Evolutionary conservation across 2,888 invertebrate species (phyloP).

Genomic region (Bombyx huttoni): DNA sequence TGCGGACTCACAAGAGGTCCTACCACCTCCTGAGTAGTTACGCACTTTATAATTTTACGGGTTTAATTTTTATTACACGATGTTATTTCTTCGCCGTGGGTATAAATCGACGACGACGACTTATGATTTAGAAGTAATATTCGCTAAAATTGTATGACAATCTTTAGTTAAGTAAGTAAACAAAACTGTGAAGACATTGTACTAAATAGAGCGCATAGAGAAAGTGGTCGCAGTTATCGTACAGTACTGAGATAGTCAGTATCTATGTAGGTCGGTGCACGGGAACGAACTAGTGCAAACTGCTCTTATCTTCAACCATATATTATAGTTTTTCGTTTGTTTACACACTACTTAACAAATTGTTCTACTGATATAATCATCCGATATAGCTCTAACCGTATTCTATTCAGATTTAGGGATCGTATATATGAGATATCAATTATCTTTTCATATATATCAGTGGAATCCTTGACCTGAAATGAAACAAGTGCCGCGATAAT

Average conservation of each 20-base stretch:
- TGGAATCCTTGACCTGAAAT: slow-evolving; percentile 24
- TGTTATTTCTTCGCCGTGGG: no score
- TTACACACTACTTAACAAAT: slow-evolving; percentile 15
- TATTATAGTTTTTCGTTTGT: slow-evolving; percentile 27
- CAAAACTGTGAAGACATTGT: slow-evolving; percentile 16
- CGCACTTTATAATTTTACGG: no score
- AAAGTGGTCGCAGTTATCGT: slow-evolving; percentile 49
- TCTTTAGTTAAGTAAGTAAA: slow-evolving; percentile 9
- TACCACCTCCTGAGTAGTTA: no score
- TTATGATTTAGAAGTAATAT: neutral
- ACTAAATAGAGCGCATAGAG: slow-evolving; percentile 41
- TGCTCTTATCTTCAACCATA: slow-evolving; percentile 33
- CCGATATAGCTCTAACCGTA: slow-evolving; percentile 6
- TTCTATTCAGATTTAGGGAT: neutral
- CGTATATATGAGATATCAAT: slow-evolving; percentile 3
- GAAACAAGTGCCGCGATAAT: slow-evolving; percentile 5
- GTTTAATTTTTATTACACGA: no score
- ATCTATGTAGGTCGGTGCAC: slow-evolving; percentile 59
- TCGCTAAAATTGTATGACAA: neutral
- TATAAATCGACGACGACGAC: no score
- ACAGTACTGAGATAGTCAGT: slow-evolving; percentile 42
- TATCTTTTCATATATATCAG: slow-evolving; percentile 11
- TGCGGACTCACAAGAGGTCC: no score
- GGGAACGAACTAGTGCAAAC: slow-evolving; percentile 40
- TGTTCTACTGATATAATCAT: slow-evolving; percentile 8